A percentile compares a stretch with the other conserved stretches of the same genome.
Conservation (phyloP, 2,888 invertebrate genomes). For the Acronicta aceris region DNA sequence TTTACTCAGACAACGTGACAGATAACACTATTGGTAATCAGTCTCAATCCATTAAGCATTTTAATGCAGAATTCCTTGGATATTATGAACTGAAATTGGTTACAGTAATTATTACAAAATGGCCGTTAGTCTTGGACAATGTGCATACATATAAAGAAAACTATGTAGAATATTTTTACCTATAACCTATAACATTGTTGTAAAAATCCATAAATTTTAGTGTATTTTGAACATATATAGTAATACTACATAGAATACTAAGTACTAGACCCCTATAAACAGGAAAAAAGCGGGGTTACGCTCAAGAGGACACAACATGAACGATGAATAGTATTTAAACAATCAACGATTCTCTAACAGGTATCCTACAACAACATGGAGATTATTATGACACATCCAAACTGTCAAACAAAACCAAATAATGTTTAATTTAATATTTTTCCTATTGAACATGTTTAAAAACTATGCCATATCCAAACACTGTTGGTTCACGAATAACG, state of each 20-base stretch:
- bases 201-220: no score
- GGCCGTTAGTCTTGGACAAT: slow-evolving; percentile 5
- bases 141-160: slow-evolving; percentile 12
- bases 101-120: slow-evolving; percentile 8
- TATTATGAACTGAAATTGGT: slow-evolving; percentile 12
- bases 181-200: slow-evolving; percentile 8
- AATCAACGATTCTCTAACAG: slow-evolving; percentile 52
- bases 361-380: slow-evolving; percentile 17
- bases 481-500: slow-evolving; percentile 8
- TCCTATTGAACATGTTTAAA: neutral
- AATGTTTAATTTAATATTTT: neutral
- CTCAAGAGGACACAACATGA: slow-evolving; percentile 67
- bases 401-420: neutral
- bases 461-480: slow-evolving; percentile 18
- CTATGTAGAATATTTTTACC: slow-evolving; percentile 14
- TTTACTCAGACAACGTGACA: slow-evolving; percentile 15
- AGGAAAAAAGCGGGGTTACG: slow-evolving; percentile 71
- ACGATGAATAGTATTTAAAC: slow-evolving; percentile 43
- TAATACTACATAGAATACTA: slow-evolving; percentile 34
- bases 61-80: slow-evolving; percentile 32
- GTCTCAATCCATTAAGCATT: slow-evolving; percentile 19
- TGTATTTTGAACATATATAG: slow-evolving; percentile 37
- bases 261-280: slow-evolving; percentile 22
- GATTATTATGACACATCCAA: slow-evolving; percentile 13
- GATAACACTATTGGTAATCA: slow-evolving; percentile 17